These are phyloP conservation scores for Heliconius aoede DNA, from an alignment of 2,888 invertebrate species.

Conservation along the genomic window DNA sequence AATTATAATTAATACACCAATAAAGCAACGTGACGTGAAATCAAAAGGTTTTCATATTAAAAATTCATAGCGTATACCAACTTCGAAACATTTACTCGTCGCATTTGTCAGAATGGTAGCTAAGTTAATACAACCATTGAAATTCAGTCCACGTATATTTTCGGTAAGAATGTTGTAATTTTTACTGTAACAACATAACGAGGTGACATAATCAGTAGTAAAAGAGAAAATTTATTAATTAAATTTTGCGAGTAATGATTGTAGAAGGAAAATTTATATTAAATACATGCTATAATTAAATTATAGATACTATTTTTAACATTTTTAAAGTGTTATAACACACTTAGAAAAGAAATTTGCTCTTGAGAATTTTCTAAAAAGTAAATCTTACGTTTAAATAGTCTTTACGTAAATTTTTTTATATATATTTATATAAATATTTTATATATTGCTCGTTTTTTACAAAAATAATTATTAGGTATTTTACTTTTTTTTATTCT, in stretches of 20 bases:
- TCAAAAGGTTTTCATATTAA: not conserved
- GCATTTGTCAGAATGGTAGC: constrained; percentile 19
- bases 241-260: not conserved
- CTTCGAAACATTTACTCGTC: constrained; percentile 19
- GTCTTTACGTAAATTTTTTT: no score
- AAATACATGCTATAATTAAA: not conserved
- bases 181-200: constrained; percentile 29
- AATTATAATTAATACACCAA: constrained; percentile 17
- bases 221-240: constrained; percentile 1
- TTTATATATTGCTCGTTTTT: no score
- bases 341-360: no score
- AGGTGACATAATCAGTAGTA: constrained; percentile 39
- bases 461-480: no score
- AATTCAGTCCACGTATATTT: constrained; percentile 24
- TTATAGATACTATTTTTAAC: not conserved
- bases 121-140: constrained; percentile 12
- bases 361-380: no score
- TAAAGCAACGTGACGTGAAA: constrained; percentile 16
- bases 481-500: not conserved
- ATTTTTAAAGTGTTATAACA: no score
- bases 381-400: no score
- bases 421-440: no score
- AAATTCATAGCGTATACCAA: constrained; percentile 12
- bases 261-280: not conserved
- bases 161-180: constrained; percentile 34